Percentiles rank a stretch among this genome's conserved stretches.
These are phyloP conservation scores for Nesogale talazaci DNA, from an alignment of 2,113 vertebrate genomes.

Conservation along the genomic window DNA sequence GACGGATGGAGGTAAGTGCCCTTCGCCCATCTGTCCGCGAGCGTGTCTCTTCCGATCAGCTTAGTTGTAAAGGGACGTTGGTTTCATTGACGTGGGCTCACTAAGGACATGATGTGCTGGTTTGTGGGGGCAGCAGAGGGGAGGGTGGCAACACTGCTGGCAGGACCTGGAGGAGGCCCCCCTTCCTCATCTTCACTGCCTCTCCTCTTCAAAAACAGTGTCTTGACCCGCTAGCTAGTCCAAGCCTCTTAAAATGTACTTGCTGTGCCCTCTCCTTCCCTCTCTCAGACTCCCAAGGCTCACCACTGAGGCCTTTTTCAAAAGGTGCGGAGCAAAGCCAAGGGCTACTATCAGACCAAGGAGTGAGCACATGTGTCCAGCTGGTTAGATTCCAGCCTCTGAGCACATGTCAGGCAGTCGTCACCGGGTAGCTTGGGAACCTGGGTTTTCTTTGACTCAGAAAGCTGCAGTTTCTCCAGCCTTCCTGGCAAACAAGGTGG, in stretches of 20 bases:
- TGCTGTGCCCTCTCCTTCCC: not conserved
- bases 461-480: not conserved
- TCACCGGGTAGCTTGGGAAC: not conserved
- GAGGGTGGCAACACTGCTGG: not conserved
- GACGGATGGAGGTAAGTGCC: constrained; percentile 92
- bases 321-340: not conserved
- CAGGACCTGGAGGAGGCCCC: not conserved
- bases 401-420: not conserved
- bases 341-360: not conserved
- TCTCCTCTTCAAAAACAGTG: not conserved
- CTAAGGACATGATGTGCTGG: not conserved
- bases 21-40: not conserved
- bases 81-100: not conserved
- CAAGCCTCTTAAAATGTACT: not conserved
- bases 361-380: not conserved
- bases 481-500: not conserved
- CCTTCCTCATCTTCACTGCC: not conserved
- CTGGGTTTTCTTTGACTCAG: not conserved
- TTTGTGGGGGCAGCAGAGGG: not conserved
- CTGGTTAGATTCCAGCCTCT: not conserved
- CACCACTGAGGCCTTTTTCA: not conserved
- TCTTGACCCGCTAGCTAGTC: not conserved
- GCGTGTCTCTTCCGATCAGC: constrained; percentile 2
- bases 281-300: not conserved
- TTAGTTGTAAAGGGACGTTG: not conserved